Percentiles rank a stretch among this genome's conserved stretches.
Evolutionary conservation across 2,113 vertebrate species (phyloP).

Genomic region (Gallinago media): DNA sequence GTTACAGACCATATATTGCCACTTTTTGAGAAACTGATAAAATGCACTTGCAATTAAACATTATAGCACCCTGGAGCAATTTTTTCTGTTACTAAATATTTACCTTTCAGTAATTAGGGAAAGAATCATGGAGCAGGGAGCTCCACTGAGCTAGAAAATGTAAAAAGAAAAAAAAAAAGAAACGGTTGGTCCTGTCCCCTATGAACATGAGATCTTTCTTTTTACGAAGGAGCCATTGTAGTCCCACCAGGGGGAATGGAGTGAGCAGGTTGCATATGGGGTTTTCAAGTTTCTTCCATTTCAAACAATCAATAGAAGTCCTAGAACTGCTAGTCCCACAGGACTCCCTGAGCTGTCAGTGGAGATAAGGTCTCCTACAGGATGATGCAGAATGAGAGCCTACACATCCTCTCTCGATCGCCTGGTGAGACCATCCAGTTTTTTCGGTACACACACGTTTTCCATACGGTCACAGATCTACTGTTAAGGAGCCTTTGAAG

Average conservation of each 20-base stretch:
- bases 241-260: background rate
- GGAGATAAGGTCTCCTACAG: background rate
- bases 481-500: background rate
- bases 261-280: background rate
- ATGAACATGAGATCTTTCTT: rapidly evolving
- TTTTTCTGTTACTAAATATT: background rate
- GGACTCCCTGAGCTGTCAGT: background rate
- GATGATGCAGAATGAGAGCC: background rate
- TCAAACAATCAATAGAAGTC: background rate
- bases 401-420: background rate
- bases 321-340: background rate
- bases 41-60: background rate
- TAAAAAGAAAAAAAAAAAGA: background rate
- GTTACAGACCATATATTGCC: rapidly evolving
- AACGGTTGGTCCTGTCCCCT: background rate
- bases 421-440: background rate
- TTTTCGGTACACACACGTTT: rapidly evolving
- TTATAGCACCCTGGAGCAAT: background rate
- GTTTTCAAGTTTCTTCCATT: background rate
- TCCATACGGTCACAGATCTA: background rate
- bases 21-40: background rate
- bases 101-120: background rate
- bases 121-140: background rate
- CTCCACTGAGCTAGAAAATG: background rate
- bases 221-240: rapidly evolving